A percentile compares a stretch with the other conserved stretches of the same genome.
Evolutionary conservation across 2,113 vertebrate species (phyloP).

Genomic region (Microcebus murinus): DNA sequence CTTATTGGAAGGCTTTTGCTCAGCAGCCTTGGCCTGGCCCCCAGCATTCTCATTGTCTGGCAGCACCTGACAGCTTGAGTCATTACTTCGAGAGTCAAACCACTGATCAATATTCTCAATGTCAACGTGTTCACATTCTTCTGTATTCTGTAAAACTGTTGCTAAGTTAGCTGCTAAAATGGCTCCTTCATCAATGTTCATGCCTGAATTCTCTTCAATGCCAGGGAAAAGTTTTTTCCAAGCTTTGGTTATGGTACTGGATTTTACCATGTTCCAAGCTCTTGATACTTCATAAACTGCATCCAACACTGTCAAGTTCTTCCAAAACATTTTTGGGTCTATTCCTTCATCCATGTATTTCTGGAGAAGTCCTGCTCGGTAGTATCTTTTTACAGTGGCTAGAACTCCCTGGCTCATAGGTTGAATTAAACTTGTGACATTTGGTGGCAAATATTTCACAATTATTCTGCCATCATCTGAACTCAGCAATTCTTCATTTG

Average conservation of each 20-base stretch:
- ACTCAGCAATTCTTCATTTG: slow-evolving; percentile 67
- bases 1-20: slow-evolving; percentile 49
- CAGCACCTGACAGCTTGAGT: slow-evolving; percentile 63
- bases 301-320: slow-evolving; percentile 80
- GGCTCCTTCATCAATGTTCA: slow-evolving; percentile 76
- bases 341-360: slow-evolving; percentile 74
- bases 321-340: slow-evolving; percentile 78
- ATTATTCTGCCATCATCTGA: slow-evolving; percentile 78
- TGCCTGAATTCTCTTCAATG: slow-evolving; percentile 67
- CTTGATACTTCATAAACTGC: slow-evolving; percentile 78
- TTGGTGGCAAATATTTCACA: slow-evolving; percentile 78
- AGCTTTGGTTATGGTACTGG: slow-evolving; percentile 75
- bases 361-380: slow-evolving; percentile 77
- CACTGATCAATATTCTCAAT: slow-evolving; percentile 76
- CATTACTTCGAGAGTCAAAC: slow-evolving; percentile 67
- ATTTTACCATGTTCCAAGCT: slow-evolving; percentile 79
- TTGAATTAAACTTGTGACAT: slow-evolving; percentile 79
- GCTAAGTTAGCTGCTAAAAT: slow-evolving; percentile 80
- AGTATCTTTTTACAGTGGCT: slow-evolving; percentile 77
- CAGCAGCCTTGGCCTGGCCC: slow-evolving; percentile 37
- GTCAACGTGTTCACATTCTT: slow-evolving; percentile 73
- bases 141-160: slow-evolving; percentile 78
- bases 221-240: slow-evolving; percentile 79
- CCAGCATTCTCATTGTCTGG: slow-evolving; percentile 47
- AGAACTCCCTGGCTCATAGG: slow-evolving; percentile 81